Evolutionary conservation across 1,140 invertebrate species (phyloP).

Genomic region (Ips typographus): DNA sequence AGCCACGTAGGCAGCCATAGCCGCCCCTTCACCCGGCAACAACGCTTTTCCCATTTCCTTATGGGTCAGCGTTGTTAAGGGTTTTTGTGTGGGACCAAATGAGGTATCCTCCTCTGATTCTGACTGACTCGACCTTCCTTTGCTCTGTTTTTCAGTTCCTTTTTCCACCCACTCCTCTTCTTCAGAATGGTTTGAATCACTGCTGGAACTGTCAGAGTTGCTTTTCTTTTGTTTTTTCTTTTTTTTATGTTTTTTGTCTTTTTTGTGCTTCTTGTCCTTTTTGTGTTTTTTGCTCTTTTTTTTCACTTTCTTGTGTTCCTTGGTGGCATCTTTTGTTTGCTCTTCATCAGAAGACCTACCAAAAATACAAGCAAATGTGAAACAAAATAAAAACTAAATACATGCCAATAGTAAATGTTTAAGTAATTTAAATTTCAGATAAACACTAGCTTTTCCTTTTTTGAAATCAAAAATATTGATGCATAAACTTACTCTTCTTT

Average conservation of each 20-base stretch:
- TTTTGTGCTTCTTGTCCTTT: slow-evolving; percentile 57
- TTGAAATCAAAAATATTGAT: no score
- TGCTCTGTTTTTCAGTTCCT: slow-evolving; percentile 49
- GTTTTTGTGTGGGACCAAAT: slow-evolving; percentile 71
- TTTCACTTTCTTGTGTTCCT: slow-evolving; percentile 43
- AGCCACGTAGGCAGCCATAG: slow-evolving; percentile 97
- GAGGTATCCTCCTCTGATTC: slow-evolving; percentile 58
- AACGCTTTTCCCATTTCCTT: slow-evolving; percentile 89
- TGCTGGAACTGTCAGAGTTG: slow-evolving; percentile 38
- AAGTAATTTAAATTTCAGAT: neutral
- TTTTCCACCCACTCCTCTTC: slow-evolving; percentile 70
- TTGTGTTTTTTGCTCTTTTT: slow-evolving; percentile 51
- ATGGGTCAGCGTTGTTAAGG: slow-evolving; percentile 68
- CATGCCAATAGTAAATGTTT: no score
- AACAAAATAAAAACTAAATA: no score
- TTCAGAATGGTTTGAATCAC: neutral
- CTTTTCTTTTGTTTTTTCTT: slow-evolving; percentile 53
- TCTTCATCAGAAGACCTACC: slow-evolving; percentile 53
- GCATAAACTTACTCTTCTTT: slow-evolving; percentile 60
- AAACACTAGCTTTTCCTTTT: no score
- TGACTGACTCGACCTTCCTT: slow-evolving; percentile 14
- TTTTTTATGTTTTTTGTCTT: slow-evolving; percentile 54
- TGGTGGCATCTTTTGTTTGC: slow-evolving; percentile 57
- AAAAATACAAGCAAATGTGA: neutral
- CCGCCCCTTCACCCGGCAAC: slow-evolving; percentile 92